phyloP scores from a whole-genome alignment of 2,888 invertebrate species.

The Hypselothyrea guttata region DNA sequence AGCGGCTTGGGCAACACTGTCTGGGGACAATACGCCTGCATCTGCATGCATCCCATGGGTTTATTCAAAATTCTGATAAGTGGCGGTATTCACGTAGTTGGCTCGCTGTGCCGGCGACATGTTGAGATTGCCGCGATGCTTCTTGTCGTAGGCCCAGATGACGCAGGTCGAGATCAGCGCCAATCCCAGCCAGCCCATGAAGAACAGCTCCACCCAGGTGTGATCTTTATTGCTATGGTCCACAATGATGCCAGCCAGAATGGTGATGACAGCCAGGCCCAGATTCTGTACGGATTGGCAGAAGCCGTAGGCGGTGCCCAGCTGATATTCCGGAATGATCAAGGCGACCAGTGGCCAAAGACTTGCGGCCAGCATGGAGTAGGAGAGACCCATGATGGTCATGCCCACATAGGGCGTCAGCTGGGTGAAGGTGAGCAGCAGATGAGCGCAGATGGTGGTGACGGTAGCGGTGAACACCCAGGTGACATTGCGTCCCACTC shows the following conservation, averaged over 20 bases:
- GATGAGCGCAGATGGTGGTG: slow-evolving; percentile 86
- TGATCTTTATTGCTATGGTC: slow-evolving; percentile 89
- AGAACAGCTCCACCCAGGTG: slow-evolving; percentile 95
- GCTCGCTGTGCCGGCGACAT: slow-evolving; percentile 86
- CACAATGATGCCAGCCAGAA: slow-evolving; percentile 93
- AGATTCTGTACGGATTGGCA: slow-evolving; percentile 98
- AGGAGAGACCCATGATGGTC: slow-evolving; percentile 92
- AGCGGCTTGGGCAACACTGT: no score
- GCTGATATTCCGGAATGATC: slow-evolving; percentile 94
- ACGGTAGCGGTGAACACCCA: slow-evolving; percentile 93
- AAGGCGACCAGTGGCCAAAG: slow-evolving; percentile 97
- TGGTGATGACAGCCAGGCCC: slow-evolving; percentile 93
- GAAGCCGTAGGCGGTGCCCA: slow-evolving; percentile 98
- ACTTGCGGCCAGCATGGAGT: slow-evolving; percentile 96
- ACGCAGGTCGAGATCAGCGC: slow-evolving; percentile 88
- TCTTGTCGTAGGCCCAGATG: slow-evolving; percentile 88
- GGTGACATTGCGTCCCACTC: slow-evolving; percentile 92
- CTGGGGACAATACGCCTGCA: no score
- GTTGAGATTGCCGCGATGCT: slow-evolving; percentile 87
- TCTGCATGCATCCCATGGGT: no score
- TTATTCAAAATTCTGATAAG: slow-evolving; percentile 67
- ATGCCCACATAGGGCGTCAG: slow-evolving; percentile 87
- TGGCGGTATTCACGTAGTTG: slow-evolving; percentile 38
- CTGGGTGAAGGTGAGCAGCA: slow-evolving; percentile 85
- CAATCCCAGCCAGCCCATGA: slow-evolving; percentile 91